phyloP scores from a whole-genome alignment of 30 jellyfish, hydroid and myxozoan genomes.

The Rhopilema esculentum region DNA sequence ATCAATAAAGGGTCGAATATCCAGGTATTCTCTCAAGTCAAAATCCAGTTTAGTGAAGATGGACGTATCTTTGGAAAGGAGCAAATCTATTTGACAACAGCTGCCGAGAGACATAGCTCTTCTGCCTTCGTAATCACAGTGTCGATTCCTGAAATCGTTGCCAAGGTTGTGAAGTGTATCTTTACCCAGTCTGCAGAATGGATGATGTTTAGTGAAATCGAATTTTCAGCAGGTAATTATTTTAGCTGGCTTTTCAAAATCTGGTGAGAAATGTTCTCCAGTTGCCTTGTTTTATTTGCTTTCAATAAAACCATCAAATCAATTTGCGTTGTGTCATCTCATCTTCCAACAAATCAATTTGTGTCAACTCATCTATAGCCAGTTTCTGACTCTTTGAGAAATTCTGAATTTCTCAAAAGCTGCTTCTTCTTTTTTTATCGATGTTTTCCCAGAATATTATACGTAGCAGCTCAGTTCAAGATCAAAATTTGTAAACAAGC shows the following conservation, averaged over 20 bases:
- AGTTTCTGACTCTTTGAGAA: too few species aligned
- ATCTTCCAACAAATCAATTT: too few species aligned
- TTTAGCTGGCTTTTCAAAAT: neutral
- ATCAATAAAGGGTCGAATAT: conserved; percentile 65
- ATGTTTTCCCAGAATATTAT: too few species aligned
- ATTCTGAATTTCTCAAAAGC: too few species aligned
- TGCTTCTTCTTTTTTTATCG: too few species aligned
- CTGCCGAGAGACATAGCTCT: conserved; percentile 66
- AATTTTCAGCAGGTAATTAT: conserved; percentile 66
- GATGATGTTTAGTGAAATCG: conserved; percentile 89
- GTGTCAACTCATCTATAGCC: too few species aligned
- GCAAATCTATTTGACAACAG: conserved; percentile 59
- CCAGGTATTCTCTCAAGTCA: conserved; percentile 66
- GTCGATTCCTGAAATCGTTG: conserved; percentile 53
- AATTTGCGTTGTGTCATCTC: too few species aligned
- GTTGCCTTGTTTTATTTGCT: too few species aligned
- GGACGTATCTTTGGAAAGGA: conserved; percentile 50
- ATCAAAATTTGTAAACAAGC: too few species aligned
- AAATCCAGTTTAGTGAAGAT: conserved; percentile 70
- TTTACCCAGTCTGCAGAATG: conserved; percentile 69
- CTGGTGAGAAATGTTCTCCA: neutral
- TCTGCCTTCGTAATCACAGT: conserved; percentile 74
- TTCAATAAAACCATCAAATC: too few species aligned
- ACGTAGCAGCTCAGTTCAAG: too few species aligned
- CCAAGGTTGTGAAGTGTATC: conserved; percentile 45